Conservation (phyloP, 2,797 vertebrate genomes). For the Taenioides sp. region DNA sequence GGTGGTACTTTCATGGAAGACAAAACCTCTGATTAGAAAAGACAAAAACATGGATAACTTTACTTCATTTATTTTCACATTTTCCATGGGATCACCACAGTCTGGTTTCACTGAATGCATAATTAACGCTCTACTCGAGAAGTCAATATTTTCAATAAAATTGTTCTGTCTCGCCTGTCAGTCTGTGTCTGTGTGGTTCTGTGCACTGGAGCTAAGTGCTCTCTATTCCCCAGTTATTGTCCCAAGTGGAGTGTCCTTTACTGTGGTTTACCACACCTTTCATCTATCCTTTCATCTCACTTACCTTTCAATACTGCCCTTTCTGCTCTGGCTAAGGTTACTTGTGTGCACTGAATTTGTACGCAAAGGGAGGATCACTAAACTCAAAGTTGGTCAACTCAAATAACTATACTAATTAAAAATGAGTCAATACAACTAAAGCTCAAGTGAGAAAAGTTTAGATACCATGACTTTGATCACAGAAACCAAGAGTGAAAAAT, state of each 20-base stretch:
- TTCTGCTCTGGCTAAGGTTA: conserved; percentile 27
- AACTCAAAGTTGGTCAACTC: conserved; percentile 13
- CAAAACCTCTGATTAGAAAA: background rate
- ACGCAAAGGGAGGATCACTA: background rate
- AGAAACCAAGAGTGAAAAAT: background rate
- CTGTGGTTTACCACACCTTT: conserved; percentile 62
- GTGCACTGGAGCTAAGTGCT: conserved; percentile 54
- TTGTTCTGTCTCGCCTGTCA: conserved; percentile 22
- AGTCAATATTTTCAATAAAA: conserved; percentile 35
- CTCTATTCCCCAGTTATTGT: conserved; percentile 51
- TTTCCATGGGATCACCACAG: background rate
- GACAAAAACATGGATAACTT: background rate
- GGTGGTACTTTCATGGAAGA: background rate
- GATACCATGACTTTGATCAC: background rate
- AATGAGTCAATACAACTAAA: conserved; percentile 1
- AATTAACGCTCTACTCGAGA: conserved; percentile 16
- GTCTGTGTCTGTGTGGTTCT: conserved; percentile 41
- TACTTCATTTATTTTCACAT: background rate
- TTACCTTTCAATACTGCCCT: conserved; percentile 35
- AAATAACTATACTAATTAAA: background rate
- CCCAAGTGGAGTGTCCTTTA: conserved; percentile 49
- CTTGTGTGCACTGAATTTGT: conserved; percentile 19
- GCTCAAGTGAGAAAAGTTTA: background rate
- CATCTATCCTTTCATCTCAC: conserved; percentile 57
- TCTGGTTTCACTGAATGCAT: conserved; percentile 7